Conservation (phyloP, 2,888 invertebrate species). For the Argyresthia albistria region DNA sequence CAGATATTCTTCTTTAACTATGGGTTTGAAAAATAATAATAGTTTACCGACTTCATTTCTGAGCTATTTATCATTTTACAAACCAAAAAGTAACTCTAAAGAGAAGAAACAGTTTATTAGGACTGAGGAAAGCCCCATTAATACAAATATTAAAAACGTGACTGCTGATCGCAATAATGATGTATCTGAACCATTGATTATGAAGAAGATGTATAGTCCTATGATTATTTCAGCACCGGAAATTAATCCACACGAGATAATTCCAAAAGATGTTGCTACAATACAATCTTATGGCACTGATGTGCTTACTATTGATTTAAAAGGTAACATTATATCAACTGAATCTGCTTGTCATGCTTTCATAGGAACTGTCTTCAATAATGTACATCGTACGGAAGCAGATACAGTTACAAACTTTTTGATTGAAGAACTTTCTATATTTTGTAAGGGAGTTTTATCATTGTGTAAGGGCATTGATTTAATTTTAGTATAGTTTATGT, state of each 20-base stretch:
- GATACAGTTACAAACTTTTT: slow-evolving; percentile 48
- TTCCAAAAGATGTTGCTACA: slow-evolving; percentile 6
- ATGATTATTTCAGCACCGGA: slow-evolving; percentile 23
- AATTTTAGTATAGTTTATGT: slow-evolving; percentile 39
- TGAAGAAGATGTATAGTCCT: slow-evolving; percentile 11
- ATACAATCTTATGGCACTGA: neutral
- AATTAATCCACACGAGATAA: slow-evolving; percentile 14
- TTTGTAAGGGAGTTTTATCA: slow-evolving; percentile 56
- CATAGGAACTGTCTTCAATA: slow-evolving; percentile 47
- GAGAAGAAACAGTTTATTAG: no score
- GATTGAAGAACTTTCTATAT: slow-evolving; percentile 43
- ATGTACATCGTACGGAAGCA: slow-evolving; percentile 30
- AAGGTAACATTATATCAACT: slow-evolving; percentile 53
- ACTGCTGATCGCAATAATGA: no score
- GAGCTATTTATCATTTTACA: no score
- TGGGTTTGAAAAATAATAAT: no score
- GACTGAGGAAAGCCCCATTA: no score
- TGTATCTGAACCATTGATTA: no score
- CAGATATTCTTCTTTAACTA: no score
- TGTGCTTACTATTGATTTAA: slow-evolving; percentile 42
- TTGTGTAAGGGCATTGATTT: slow-evolving; percentile 55
- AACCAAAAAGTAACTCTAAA: no score
- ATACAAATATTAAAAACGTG: no score
- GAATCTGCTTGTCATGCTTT: slow-evolving; percentile 52
- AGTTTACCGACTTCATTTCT: no score